phyloP scores from a whole-genome alignment of 2,888 invertebrate genomes.

The Cerastis leucographa region DNA sequence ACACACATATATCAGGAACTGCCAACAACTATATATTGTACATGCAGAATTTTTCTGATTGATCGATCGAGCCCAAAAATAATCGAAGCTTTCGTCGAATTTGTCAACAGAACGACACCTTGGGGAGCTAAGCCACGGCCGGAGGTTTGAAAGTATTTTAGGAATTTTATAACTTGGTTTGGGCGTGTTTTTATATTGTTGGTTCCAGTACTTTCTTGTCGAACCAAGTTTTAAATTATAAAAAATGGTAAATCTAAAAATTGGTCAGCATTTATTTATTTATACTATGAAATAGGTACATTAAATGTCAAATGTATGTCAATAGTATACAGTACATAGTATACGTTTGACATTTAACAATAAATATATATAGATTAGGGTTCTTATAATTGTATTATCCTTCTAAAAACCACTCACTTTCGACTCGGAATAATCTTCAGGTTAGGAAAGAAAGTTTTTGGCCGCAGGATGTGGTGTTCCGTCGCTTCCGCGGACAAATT shows the following conservation, averaged over 20 bases:
- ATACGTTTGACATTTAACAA: too few relatives aligned
- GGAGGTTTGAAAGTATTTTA: constrained; percentile 52
- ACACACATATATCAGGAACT: constrained; percentile 24
- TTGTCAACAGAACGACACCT: constrained; percentile 82
- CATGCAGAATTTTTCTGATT: constrained; percentile 77
- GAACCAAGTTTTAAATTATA: not conserved
- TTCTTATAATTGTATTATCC: too few relatives aligned
- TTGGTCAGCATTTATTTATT: not conserved
- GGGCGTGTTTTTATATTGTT: constrained; percentile 1
- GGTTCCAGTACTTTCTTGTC: not conserved
- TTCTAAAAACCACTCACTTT: too few relatives aligned
- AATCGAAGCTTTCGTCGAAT: constrained; percentile 78
- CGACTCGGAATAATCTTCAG: too few relatives aligned
- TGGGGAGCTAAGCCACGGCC: constrained; percentile 67
- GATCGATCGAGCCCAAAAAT: constrained; percentile 77
- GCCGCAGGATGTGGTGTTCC: too few relatives aligned
- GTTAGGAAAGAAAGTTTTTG: too few relatives aligned
- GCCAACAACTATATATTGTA: constrained; percentile 32
- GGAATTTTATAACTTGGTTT: constrained; percentile 37
- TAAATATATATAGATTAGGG: too few relatives aligned
- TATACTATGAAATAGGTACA: too few relatives aligned
- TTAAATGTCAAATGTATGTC: too few relatives aligned
- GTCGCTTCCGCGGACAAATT: too few relatives aligned
- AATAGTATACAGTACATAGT: too few relatives aligned
- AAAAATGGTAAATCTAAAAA: not conserved